Percentiles rank a stretch among this genome's conserved stretches.
Evolutionary conservation across 2,888 invertebrate genomes (phyloP).

Genomic region (Camponotus fellah): DNA sequence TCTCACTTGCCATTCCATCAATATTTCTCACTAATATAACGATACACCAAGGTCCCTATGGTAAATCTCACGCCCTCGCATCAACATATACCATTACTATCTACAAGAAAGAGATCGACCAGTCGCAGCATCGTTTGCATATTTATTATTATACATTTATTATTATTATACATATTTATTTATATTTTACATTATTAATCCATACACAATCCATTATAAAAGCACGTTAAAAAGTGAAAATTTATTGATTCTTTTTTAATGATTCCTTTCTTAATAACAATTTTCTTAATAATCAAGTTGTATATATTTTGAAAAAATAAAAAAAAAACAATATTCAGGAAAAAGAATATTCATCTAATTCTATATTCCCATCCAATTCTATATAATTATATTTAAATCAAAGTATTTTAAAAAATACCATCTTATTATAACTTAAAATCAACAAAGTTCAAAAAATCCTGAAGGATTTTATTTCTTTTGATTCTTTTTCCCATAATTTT

Average conservation of each 20-base stretch:
- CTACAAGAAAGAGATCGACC: conserved; percentile 75
- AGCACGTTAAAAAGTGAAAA: neutral
- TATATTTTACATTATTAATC: conserved; percentile 17
- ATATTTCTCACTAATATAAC: conserved; percentile 26
- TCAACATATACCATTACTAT: conserved; percentile 75
- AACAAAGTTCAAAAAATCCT: neutral
- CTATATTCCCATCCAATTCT: neutral
- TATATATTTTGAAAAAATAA: neutral
- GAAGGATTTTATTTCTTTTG: neutral
- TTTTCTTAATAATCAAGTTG: neutral
- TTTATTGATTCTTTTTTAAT: neutral
- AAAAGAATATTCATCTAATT: neutral
- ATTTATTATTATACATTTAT: neutral
- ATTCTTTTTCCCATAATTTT: neutral
- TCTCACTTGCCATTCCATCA: conserved; percentile 27
- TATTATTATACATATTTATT: too few relatives aligned
- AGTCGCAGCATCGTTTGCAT: conserved; percentile 52
- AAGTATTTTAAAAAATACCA: neutral
- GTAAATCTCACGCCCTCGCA: conserved; percentile 80
- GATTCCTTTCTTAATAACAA: too few relatives aligned
- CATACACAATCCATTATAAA: conserved; percentile 5
- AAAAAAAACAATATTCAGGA: neutral
- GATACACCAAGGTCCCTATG: conserved; percentile 66
- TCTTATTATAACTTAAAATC: neutral
- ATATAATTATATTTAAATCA: neutral